Evolutionary conservation across 2,888 invertebrate species (phyloP).

Genomic region (Sesia bembeciformis): DNA sequence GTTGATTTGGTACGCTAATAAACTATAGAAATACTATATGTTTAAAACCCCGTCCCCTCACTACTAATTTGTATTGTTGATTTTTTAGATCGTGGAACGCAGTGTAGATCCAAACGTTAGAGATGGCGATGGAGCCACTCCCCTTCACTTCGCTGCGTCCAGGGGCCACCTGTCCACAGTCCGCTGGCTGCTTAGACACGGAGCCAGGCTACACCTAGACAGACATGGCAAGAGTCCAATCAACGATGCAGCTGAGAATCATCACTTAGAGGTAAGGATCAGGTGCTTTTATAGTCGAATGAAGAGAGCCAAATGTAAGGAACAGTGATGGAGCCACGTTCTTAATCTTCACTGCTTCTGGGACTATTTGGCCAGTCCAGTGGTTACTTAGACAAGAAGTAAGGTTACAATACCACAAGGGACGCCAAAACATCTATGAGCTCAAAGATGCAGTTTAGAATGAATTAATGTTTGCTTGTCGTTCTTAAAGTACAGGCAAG

Average conservation of each 20-base stretch:
- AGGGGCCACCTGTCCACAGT: slow-evolving; percentile 86
- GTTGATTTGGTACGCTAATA: too few relatives aligned
- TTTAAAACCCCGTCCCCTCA: neutral
- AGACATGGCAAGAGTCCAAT: slow-evolving; percentile 92
- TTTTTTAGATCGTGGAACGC: slow-evolving; percentile 83
- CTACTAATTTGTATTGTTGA: neutral
- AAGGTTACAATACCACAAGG: too few relatives aligned
- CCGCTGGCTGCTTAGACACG: slow-evolving; percentile 88
- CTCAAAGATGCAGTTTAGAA: too few relatives aligned
- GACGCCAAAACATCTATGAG: too few relatives aligned
- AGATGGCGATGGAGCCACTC: slow-evolving; percentile 92
- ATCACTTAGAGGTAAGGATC: slow-evolving; percentile 84
- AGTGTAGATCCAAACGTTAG: slow-evolving; percentile 88
- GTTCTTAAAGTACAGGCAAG: too few relatives aligned
- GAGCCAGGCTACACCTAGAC: slow-evolving; percentile 86
- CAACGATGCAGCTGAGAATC: slow-evolving; percentile 93
- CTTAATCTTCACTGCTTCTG: too few relatives aligned
- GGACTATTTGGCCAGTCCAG: too few relatives aligned
- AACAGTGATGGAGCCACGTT: too few relatives aligned
- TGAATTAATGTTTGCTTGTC: too few relatives aligned
- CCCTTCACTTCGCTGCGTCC: slow-evolving; percentile 91
- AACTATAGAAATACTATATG: neutral
- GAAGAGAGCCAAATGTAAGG: too few relatives aligned
- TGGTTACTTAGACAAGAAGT: too few relatives aligned
- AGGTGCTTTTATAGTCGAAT: too few relatives aligned